These are phyloP conservation scores for Agonum fuliginosum DNA, from an alignment of 2,888 invertebrate species.

Conservation along the genomic window DNA sequence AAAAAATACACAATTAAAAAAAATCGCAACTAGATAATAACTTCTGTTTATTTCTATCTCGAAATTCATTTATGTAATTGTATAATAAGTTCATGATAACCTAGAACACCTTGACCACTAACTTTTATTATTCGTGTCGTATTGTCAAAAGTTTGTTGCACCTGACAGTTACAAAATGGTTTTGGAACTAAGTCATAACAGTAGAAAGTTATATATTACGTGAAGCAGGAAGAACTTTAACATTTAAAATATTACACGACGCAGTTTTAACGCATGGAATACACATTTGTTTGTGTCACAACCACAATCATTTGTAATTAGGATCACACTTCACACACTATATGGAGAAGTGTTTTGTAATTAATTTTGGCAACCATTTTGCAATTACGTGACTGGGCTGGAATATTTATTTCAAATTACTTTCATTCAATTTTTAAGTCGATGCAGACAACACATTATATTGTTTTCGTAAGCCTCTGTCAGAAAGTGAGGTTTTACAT, in stretches of 20 bases:
- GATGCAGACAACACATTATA: too few relatives aligned
- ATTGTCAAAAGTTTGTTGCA: slow-evolving; percentile 25
- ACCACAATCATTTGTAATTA: slow-evolving; percentile 1
- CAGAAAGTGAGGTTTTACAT: too few relatives aligned
- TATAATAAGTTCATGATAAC: slow-evolving; percentile 13
- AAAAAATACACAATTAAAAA: neutral
- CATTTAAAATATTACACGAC: neutral
- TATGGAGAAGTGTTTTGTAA: neutral
- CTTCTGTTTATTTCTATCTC: neutral
- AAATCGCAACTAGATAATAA: neutral
- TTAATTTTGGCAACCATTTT: too few relatives aligned
- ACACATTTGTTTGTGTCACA: neutral
- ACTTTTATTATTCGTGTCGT: neutral
- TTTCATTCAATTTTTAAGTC: too few relatives aligned
- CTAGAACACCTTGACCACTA: neutral
- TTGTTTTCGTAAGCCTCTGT: too few relatives aligned
- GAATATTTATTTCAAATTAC: too few relatives aligned
- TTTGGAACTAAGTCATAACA: neutral
- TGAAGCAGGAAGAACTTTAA: slow-evolving; percentile 4
- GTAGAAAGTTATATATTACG: slow-evolving; percentile 26
- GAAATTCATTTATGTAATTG: slow-evolving; percentile 1
- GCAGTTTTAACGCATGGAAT: neutral
- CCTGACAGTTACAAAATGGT: slow-evolving; percentile 5
- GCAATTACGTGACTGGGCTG: too few relatives aligned
- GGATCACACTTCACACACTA: too few relatives aligned